Conservation (phyloP, 2,888 invertebrate species). For the Coelogynopora nodosa region DNA sequence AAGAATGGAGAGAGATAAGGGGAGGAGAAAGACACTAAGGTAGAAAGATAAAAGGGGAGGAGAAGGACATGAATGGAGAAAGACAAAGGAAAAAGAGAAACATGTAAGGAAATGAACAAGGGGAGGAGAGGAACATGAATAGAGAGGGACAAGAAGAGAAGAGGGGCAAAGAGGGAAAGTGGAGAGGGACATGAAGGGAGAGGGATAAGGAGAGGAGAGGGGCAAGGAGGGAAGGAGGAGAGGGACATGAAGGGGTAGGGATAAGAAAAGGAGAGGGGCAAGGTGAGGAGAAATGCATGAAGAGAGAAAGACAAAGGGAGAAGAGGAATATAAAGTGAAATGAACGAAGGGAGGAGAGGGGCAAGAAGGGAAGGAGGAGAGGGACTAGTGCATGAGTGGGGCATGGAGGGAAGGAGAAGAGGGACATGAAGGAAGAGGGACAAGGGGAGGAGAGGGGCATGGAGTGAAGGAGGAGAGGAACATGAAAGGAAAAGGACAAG, state of each 20-base stretch:
- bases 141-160: background rate
- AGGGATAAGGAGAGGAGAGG: constrained; percentile 1
- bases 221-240: too few relatives aligned
- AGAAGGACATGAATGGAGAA: too few relatives aligned
- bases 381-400: background rate
- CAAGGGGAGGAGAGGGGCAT: background rate
- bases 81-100: too few relatives aligned
- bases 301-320: background rate
- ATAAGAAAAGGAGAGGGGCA: too few relatives aligned
- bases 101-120: too few relatives aligned
- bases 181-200: too few relatives aligned
- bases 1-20: too few relatives aligned
- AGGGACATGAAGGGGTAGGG: background rate
- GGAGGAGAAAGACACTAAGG: too few relatives aligned
- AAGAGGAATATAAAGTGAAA: background rate
- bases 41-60: too few relatives aligned
- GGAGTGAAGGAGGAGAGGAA: background rate
- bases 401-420: background rate
- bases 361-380: too few relatives aligned
- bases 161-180: background rate
- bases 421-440: background rate
- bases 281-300: background rate
- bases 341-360: too few relatives aligned
- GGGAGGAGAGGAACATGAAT: background rate
- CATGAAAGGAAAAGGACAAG: background rate